Percentiles rank a stretch among this genome's conserved stretches.
Evolutionary conservation across 1,140 invertebrate genomes (phyloP).

Genomic region (Drosophila bocqueti): DNA sequence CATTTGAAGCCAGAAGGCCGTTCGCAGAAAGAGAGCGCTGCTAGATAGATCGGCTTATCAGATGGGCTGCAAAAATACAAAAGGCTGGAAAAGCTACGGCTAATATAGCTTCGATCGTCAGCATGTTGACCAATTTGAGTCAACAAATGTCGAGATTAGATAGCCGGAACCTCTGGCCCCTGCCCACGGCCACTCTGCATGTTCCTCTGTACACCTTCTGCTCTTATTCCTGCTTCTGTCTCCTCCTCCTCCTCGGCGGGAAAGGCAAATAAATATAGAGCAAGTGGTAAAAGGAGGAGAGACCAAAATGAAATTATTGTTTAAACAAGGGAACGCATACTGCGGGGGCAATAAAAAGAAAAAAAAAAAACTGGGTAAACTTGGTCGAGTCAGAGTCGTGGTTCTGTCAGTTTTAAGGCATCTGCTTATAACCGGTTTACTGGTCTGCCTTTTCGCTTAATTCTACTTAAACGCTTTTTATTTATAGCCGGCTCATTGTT

Average conservation of each 20-base stretch:
- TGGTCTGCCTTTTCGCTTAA: constrained; percentile 35
- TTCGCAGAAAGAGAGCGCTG: constrained; percentile 8
- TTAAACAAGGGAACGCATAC: constrained; percentile 39
- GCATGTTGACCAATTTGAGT: constrained; percentile 83
- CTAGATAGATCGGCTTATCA: constrained; percentile 55
- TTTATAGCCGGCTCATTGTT: constrained; percentile 56
- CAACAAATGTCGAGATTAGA: constrained; percentile 82
- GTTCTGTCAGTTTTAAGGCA: constrained; percentile 37
- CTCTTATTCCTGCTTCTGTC: background rate
- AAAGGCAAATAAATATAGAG: constrained; percentile 43
- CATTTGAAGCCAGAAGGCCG: constrained; percentile 74
- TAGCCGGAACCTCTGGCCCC: constrained; percentile 32
- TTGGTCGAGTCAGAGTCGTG: constrained; percentile 36
- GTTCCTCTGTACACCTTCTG: background rate
- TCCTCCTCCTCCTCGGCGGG: background rate
- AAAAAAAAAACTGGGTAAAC: constrained; percentile 56
- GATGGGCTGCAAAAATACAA: constrained; percentile 3
- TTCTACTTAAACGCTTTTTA: constrained; percentile 62
- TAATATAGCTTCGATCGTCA: constrained; percentile 64
- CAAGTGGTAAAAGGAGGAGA: constrained; percentile 22
- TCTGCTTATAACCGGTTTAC: constrained; percentile 62
- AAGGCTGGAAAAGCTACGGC: background rate
- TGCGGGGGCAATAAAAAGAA: constrained; percentile 34
- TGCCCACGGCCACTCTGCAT: constrained; percentile 50
- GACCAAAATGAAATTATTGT: constrained; percentile 52